A percentile compares a stretch with the other conserved stretches of the same genome.
phyloP scores from a whole-genome alignment of 1,140 invertebrate species.

The Drosophila dunni region DNA sequence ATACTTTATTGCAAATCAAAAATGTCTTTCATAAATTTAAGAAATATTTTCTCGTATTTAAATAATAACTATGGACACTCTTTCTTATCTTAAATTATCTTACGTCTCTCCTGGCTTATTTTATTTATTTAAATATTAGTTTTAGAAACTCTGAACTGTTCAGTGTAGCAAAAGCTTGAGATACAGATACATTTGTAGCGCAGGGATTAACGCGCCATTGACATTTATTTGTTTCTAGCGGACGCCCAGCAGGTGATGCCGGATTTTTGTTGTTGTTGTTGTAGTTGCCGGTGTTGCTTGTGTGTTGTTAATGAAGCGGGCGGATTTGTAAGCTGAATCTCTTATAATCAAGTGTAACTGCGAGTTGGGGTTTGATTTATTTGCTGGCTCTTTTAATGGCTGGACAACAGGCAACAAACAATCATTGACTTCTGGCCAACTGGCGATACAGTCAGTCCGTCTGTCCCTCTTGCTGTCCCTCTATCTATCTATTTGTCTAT shows the following conservation, averaged over 20 bases:
- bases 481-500: neutral
- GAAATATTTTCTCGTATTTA: no score
- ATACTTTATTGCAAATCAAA: no score
- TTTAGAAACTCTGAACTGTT: no score
- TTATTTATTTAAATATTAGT: no score
- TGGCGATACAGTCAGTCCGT: neutral
- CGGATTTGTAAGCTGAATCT: conserved; percentile 60
- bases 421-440: conserved; percentile 75
- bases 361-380: conserved; percentile 70
- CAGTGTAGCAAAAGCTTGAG: neutral
- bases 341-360: conserved; percentile 70
- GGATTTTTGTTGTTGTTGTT: neutral
- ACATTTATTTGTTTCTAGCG: conserved; percentile 41
- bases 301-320: conserved; percentile 74
- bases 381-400: conserved; percentile 70
- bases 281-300: conserved; percentile 26
- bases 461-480: neutral
- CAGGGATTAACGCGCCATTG: conserved; percentile 51
- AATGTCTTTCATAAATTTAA: no score
- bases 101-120: no score
- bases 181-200: conserved; percentile 29
- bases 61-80: no score
- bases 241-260: conserved; percentile 47
- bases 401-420: conserved; percentile 62
- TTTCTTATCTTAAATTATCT: no score